Evolutionary conservation across 2,113 vertebrate genomes (phyloP), one percentile per base, ranked within the genome.

Genomic region (Lagenorhynchus albirostris): DNA sequence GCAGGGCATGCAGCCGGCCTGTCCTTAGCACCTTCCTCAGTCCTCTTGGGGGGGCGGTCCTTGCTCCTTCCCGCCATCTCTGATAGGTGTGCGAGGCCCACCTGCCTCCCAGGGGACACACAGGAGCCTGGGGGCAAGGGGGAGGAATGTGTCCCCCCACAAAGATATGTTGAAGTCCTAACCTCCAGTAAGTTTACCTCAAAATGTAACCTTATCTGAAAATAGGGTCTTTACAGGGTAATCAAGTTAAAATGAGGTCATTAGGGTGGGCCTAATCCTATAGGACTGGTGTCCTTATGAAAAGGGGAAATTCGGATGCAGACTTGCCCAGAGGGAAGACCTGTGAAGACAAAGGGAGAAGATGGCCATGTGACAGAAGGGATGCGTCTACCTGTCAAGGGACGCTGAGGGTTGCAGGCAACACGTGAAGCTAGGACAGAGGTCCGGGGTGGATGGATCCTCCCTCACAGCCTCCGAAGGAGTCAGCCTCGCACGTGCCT

Each of bases 31-130:
- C 5, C 83, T 29, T 26, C 50, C 63, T 62, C 5, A 9, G 67
- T 6, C 53, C 73, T 26, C 81, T 41, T 4, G 21, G 14, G 13
- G 26, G 20, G 13, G 13, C 31, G 13, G 2, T 4, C 44, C 14
- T 63, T 3, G 55, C 76, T 12, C 70, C 91, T 96, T n/a, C 55
- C 58, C 0, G 0, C 0, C 21, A 0, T 20, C 0, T 63, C 29
- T 15, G 91, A 50, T 3, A 0, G 17, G 26, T 0, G 0, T 3
- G 0, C 17, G 14, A 4, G 31, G 47, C 21, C 82, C 0, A 0
- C 41, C 21, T 26, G 23, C 31, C 63, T 18, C 8, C 47, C 4
- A 11, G 3, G 71, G 76, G 25, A 29, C 50, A 8, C 33, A 5
- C 15, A 0, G 41, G 74, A 17, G 2, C 41, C 31, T 23, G 23